A percentile compares a stretch with the other conserved stretches of the same genome.
These are phyloP conservation scores for Kryphioiulus occultus DNA, from an alignment of 2,888 invertebrate species.

Conservation along the genomic window DNA sequence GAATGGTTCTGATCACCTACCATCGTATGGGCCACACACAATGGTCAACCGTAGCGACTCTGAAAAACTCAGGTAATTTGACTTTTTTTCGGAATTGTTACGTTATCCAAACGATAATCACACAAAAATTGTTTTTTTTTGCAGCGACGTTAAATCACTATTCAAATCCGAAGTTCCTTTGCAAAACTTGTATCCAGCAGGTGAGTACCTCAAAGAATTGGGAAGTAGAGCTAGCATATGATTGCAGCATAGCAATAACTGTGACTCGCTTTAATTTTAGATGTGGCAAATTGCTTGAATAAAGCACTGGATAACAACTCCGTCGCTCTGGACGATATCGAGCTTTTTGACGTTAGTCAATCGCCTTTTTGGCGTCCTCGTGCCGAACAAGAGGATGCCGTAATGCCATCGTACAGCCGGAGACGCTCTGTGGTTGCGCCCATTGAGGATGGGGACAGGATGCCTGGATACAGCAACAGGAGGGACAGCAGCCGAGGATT, in stretches of 20 bases:
- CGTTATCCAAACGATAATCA: too few species aligned
- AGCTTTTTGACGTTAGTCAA: conserved; percentile 27
- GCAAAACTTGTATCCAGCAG: conserved; percentile 20
- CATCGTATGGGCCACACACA: neutral
- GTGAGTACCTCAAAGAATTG: neutral
- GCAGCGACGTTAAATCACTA: neutral
- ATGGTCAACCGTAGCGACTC: conserved; percentile 30
- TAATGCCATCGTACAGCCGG: neutral
- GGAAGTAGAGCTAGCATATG: too few species aligned
- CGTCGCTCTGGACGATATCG: conserved; percentile 1
- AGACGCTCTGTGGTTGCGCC: conserved; percentile 29
- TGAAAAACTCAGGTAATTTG: conserved; percentile 21
- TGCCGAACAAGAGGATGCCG: neutral
- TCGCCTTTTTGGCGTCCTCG: conserved; percentile 41
- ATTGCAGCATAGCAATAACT: too few species aligned
- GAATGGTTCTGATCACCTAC: neutral
- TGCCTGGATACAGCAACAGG: neutral
- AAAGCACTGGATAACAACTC: conserved; percentile 35
- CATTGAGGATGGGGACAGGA: neutral
- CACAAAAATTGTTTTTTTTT: neutral
- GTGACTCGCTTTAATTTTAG: too few species aligned
- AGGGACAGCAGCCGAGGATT: conserved; percentile 23
- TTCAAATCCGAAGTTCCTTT: neutral
- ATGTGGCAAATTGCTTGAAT: conserved; percentile 82
- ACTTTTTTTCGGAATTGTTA: too few species aligned